A percentile compares a stretch with the other conserved stretches of the same genome.
phyloP scores from a whole-genome alignment of 2,797 vertebrate species.

The Enteromius unitaeniatus region DNA sequence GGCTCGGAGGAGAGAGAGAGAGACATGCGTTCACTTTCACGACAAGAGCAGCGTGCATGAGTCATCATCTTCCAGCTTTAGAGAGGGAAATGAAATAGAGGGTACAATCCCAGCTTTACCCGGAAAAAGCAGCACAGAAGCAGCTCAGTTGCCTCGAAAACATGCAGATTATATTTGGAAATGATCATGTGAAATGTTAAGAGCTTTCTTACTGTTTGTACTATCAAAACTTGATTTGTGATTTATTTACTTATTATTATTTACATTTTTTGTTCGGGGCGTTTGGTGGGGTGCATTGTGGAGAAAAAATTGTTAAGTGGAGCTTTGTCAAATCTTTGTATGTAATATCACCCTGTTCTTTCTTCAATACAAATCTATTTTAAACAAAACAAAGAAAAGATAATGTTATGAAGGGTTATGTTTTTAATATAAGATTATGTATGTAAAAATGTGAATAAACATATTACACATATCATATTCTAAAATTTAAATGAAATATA shows the following conservation, averaged over 20 bases:
- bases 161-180: background rate
- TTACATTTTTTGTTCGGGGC: too few relatives aligned
- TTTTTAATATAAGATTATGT: background rate
- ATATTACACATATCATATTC: background rate
- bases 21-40: slow-evolving; percentile 60
- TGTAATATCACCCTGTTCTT: too few relatives aligned
- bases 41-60: slow-evolving; percentile 73
- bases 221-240: too few relatives aligned
- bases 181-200: too few relatives aligned
- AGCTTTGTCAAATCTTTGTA: too few relatives aligned
- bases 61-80: slow-evolving; percentile 79
- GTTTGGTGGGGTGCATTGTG: too few relatives aligned
- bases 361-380: too few relatives aligned
- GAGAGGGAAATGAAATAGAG: slow-evolving; percentile 62
- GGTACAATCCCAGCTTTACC: slow-evolving; percentile 14
- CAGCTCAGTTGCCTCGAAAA: background rate
- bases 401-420: background rate
- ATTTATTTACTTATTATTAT: too few relatives aligned
- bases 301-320: too few relatives aligned
- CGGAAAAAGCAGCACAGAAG: slow-evolving; percentile 19
- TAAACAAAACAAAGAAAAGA: background rate
- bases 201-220: too few relatives aligned
- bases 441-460: background rate
- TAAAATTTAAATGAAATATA: background rate
- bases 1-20: slow-evolving; percentile 40